These are phyloP conservation scores for Panagrolaimus sp. DNA, from an alignment of 1,140 invertebrate genomes.

Conservation along the genomic window DNA sequence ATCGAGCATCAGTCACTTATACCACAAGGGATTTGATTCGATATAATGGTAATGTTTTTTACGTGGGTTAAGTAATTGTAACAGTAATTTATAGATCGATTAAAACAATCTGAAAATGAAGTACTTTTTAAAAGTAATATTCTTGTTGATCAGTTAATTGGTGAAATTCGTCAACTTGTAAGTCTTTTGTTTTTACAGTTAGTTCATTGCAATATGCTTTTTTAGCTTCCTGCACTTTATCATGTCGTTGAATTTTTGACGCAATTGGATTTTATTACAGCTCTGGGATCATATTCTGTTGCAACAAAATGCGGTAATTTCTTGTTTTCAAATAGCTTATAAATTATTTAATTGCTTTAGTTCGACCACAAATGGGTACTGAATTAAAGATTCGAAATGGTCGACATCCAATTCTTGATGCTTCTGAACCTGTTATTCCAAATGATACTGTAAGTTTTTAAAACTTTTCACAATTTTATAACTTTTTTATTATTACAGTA, in stretches of 20 bases:
- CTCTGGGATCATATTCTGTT: slow-evolving; percentile 35
- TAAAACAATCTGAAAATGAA: slow-evolving; percentile 29
- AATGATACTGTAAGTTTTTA: slow-evolving; percentile 37
- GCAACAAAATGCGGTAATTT: slow-evolving; percentile 13
- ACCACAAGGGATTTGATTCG: slow-evolving; percentile 40
- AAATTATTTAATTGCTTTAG: slow-evolving; percentile 9
- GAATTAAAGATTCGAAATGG: slow-evolving; percentile 27
- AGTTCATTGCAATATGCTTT: too few relatives aligned
- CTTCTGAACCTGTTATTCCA: slow-evolving; percentile 22
- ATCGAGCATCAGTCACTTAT: slow-evolving; percentile 36
- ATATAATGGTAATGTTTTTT: slow-evolving; percentile 34
- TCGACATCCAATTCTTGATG: slow-evolving; percentile 36
- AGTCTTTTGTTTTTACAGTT: too few relatives aligned
- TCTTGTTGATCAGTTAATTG: slow-evolving; percentile 29
- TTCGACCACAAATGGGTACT: slow-evolving; percentile 31
- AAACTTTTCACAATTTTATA: not conserved
- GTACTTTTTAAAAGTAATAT: slow-evolving; percentile 36
- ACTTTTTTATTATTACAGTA: slow-evolving; percentile 15
- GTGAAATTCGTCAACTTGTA: slow-evolving; percentile 22
- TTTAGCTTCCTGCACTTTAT: slow-evolving; percentile 36
- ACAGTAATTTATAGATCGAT: slow-evolving; percentile 26
- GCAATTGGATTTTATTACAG: slow-evolving; percentile 33
- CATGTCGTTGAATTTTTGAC: slow-evolving; percentile 37
- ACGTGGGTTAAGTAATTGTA: too few relatives aligned
- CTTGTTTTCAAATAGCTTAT: not conserved